Conservation (phyloP, 2,888 invertebrate genomes). For the Malthinus seriepunctatus region DNA sequence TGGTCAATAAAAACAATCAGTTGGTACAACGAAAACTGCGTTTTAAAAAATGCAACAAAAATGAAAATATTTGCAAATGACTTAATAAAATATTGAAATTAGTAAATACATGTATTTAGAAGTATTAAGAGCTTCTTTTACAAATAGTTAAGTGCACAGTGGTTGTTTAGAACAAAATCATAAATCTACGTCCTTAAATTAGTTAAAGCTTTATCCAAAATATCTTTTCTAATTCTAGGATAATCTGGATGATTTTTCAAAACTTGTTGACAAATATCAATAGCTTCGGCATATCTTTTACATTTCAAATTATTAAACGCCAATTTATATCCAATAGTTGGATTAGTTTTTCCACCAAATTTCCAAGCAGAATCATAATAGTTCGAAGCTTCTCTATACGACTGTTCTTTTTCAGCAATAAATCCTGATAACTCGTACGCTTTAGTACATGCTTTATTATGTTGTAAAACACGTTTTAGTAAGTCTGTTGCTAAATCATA, state of each 20-base stretch:
- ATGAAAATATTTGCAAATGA: too few relatives aligned
- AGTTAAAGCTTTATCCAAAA: constrained; percentile 85
- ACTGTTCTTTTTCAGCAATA: constrained; percentile 90
- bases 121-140: too few relatives aligned
- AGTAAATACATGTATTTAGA: too few relatives aligned
- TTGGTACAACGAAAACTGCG: too few relatives aligned
- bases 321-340: constrained; percentile 88
- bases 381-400: constrained; percentile 80
- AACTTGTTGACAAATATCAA: constrained; percentile 86
- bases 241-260: constrained; percentile 83
- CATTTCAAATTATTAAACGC: constrained; percentile 91
- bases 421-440: constrained; percentile 89
- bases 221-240: constrained; percentile 89
- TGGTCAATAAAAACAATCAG: too few relatives aligned
- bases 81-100: too few relatives aligned
- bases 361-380: constrained; percentile 89
- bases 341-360: constrained; percentile 78
- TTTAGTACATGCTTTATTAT: constrained; percentile 86
- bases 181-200: constrained; percentile 67
- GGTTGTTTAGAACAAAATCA: too few relatives aligned
- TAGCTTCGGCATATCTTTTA: constrained; percentile 87
- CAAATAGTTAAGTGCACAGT: too few relatives aligned
- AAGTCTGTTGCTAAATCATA: constrained; percentile 85
- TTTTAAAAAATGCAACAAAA: too few relatives aligned
- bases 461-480: constrained; percentile 73